Percentiles rank a stretch among this genome's conserved stretches.
phyloP scores from a whole-genome alignment of 2,797 vertebrate genomes.

The Sternotherus odoratus region DNA sequence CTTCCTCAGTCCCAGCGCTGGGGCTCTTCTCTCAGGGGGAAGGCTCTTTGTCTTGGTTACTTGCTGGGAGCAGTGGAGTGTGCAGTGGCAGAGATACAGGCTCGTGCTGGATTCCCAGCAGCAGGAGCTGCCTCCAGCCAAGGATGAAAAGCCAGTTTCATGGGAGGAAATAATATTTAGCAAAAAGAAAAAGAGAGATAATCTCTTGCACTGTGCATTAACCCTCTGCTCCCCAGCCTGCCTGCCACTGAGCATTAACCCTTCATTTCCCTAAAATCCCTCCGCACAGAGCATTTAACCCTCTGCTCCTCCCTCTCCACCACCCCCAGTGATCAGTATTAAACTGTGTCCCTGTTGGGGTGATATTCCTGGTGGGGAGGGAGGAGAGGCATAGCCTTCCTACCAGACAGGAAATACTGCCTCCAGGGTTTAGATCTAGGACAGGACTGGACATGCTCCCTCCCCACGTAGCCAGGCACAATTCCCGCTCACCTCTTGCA shows the following conservation, averaged over 20 bases:
- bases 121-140: slow-evolving; percentile 75
- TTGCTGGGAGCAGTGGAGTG: slow-evolving; percentile 71
- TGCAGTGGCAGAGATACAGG: slow-evolving; percentile 62
- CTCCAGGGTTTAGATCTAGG: neutral
- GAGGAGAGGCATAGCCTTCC: neutral
- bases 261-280: neutral
- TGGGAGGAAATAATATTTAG: slow-evolving; percentile 78
- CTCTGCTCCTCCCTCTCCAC: neutral
- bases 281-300: neutral
- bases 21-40: neutral
- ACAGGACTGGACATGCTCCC: neutral
- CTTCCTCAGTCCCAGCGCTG: neutral
- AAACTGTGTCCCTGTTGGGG: neutral
- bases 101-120: slow-evolving; percentile 73
- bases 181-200: slow-evolving; percentile 64
- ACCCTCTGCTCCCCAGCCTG: fast-evolving
- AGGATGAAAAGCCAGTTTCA: slow-evolving; percentile 78
- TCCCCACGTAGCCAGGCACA: neutral
- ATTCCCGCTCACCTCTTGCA: neutral
- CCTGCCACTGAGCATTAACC: neutral
- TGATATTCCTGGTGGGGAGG: too few relatives aligned
- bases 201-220: neutral
- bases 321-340: neutral
- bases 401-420: neutral
- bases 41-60: slow-evolving; percentile 47